Percentiles rank a stretch among this genome's conserved stretches.
phyloP scores from a whole-genome alignment of 2,113 vertebrate genomes.

The Monarcha castaneiventris region DNA sequence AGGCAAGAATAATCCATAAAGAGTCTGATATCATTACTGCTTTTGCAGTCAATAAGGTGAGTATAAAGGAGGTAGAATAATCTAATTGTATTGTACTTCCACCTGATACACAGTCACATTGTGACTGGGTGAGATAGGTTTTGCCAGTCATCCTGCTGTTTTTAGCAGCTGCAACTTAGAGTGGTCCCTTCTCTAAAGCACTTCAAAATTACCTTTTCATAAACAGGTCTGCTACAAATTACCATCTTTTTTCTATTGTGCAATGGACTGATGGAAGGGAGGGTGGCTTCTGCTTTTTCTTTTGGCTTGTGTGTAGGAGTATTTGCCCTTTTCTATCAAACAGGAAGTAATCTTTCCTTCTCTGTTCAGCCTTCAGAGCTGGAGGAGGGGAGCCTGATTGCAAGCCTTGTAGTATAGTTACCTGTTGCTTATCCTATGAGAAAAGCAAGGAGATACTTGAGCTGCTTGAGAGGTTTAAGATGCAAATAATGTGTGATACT shows the following conservation, averaged over 20 bases:
- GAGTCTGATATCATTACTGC: slow-evolving; percentile 85
- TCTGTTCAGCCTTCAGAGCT: neutral
- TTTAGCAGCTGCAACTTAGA: neutral
- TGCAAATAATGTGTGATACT: neutral
- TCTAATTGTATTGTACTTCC: neutral
- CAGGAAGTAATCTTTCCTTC: neutral
- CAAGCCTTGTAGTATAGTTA: neutral
- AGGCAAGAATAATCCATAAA: slow-evolving; percentile 83
- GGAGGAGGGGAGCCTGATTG: neutral
- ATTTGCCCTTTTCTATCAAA: neutral
- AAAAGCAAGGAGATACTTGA: neutral
- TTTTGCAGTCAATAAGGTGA: slow-evolving; percentile 84
- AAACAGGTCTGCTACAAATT: neutral
- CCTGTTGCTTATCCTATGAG: neutral
- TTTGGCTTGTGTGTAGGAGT: neutral
- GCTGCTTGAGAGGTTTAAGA: neutral
- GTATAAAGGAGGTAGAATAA: neutral
- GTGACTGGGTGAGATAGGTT: neutral
- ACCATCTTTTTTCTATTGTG: neutral
- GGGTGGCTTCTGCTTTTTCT: neutral
- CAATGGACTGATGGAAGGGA: neutral
- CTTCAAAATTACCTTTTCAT: neutral
- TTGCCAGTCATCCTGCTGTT: neutral
- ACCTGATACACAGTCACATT: neutral
- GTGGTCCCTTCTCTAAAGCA: neutral